Evolutionary conservation across 2,797 vertebrate species (phyloP).

Genomic region (Coracias cyanogaster): DNA sequence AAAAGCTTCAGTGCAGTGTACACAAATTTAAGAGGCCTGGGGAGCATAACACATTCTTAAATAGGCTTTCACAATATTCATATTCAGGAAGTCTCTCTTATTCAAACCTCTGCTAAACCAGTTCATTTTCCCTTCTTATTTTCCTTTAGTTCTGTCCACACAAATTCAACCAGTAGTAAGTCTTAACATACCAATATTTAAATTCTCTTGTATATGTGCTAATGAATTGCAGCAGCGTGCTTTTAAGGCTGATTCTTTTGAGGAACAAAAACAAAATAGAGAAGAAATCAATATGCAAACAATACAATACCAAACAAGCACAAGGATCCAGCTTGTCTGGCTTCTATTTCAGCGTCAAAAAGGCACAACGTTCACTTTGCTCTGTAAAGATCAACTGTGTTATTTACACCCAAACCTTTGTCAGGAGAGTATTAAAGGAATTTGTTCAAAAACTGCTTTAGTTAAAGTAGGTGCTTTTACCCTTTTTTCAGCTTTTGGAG

Average conservation of each 20-base stretch:
- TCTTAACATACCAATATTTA: background rate
- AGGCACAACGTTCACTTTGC: background rate
- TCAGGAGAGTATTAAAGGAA: background rate
- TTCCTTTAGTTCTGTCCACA: background rate
- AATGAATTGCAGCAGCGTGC: background rate
- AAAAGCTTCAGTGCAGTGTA: background rate
- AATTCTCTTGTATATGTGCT: background rate
- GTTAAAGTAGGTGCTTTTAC: background rate
- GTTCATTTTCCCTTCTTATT: background rate
- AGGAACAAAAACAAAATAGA: background rate
- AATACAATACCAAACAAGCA: background rate
- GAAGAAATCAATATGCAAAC: background rate
- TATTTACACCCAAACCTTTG: background rate
- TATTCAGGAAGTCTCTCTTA: background rate
- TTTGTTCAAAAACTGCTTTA: background rate
- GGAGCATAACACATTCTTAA: background rate
- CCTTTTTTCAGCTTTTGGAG: background rate
- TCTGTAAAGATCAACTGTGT: background rate
- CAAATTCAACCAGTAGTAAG: background rate
- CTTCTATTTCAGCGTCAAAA: background rate
- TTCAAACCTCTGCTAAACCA: background rate
- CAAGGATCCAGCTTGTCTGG: no score
- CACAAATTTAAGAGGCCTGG: background rate
- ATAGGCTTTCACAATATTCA: background rate
- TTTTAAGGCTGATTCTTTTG: background rate